Conservation (phyloP, 2,888 invertebrate genomes). For the Microctonus aethiopoides region DNA sequence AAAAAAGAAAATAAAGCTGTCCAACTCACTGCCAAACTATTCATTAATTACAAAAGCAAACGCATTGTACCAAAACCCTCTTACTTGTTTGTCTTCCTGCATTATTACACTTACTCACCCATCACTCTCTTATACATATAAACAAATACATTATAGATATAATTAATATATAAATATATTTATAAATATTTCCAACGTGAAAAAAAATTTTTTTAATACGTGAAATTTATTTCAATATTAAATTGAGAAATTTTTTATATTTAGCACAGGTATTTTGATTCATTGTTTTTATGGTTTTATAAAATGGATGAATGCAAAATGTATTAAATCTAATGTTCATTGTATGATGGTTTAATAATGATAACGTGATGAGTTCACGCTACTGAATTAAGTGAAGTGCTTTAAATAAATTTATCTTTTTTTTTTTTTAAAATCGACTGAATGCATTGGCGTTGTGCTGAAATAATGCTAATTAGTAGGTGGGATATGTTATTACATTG, state of each 20-base stretch:
- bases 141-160: no score
- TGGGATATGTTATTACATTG: not conserved
- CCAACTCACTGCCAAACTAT: conserved; percentile 65
- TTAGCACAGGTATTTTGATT: not conserved
- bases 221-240: no score
- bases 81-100: conserved; percentile 56
- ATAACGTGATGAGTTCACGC: not conserved
- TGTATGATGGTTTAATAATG: not conserved
- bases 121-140: no score
- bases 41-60: conserved; percentile 63
- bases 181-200: no score
- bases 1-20: conserved; percentile 64
- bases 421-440: no score
- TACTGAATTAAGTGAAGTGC: not conserved
- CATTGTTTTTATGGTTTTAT: not conserved
- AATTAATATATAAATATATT: no score
- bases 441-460: no score
- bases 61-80: conserved; percentile 39
- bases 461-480: not conserved
- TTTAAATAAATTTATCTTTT: no score
- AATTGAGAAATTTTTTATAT: no score
- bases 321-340: not conserved
- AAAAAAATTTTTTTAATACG: no score
- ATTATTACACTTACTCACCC: not conserved
- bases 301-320: not conserved